A percentile compares a stretch with the other conserved stretches of the same genome.
These are phyloP conservation scores for Zeus faber DNA, from an alignment of 2,113 vertebrate species.

Conservation along the genomic window DNA sequence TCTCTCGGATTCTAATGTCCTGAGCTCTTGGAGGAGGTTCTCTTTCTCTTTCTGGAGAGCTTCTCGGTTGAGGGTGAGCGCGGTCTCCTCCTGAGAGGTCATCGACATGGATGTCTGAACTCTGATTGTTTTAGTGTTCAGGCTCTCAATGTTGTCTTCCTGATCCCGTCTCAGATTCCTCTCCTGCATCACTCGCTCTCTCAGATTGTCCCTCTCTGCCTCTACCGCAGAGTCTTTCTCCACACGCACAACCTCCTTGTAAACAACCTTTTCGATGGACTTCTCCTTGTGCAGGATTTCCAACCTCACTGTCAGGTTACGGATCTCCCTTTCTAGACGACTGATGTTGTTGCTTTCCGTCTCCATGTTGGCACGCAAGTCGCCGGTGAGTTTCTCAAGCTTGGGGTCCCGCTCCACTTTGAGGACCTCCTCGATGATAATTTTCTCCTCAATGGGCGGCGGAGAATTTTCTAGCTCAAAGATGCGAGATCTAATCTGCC, in stretches of 20 bases:
- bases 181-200: conserved; percentile 78
- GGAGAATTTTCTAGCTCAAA: conserved; percentile 82
- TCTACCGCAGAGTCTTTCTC: conserved; percentile 88
- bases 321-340: conserved; percentile 81
- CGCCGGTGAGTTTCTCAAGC: conserved; percentile 78
- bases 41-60: conserved; percentile 76
- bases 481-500: conserved; percentile 82
- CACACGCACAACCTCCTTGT: conserved; percentile 92
- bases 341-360: conserved; percentile 73
- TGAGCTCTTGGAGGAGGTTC: conserved; percentile 75
- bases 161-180: conserved; percentile 74
- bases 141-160: conserved; percentile 76
- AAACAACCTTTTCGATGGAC: conserved; percentile 87
- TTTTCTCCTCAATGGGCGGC: conserved; percentile 83
- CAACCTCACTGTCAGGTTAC: conserved; percentile 78
- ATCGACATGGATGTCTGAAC: conserved; percentile 74
- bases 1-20: conserved; percentile 78
- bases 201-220: conserved; percentile 79
- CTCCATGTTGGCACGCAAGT: conserved; percentile 76
- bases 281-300: conserved; percentile 86
- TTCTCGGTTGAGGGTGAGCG: conserved; percentile 69
- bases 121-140: conserved; percentile 74
- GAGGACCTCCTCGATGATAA: conserved; percentile 90
- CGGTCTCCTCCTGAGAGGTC: conserved; percentile 76
- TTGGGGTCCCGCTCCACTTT: conserved; percentile 89